A percentile compares a stretch with the other conserved stretches of the same genome.
Conservation (phyloP, 2,888 invertebrate genomes). For the Melikaiella ostensackeni region DNA sequence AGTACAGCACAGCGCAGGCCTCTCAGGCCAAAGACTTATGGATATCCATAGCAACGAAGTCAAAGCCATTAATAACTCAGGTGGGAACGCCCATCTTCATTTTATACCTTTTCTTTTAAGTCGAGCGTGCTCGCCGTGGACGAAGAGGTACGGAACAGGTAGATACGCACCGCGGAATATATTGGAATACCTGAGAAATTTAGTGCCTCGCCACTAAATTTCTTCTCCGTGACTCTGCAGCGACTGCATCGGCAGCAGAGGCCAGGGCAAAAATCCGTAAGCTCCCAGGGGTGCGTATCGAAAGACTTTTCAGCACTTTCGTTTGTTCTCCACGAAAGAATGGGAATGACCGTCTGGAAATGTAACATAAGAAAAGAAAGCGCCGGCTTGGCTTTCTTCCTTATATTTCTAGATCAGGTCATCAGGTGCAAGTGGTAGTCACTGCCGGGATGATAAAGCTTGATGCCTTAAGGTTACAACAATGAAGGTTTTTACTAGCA, state of each 20-base stretch:
- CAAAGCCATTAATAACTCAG: constrained; percentile 77
- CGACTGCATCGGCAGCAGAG: constrained; percentile 42
- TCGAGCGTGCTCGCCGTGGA: constrained; percentile 69
- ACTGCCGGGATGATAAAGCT: constrained; percentile 6
- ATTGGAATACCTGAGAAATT: constrained; percentile 76
- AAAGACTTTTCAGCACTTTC: constrained; percentile 57
- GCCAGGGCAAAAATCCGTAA: constrained; percentile 51
- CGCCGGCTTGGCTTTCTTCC: neutral
- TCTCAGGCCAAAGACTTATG: constrained; percentile 74
- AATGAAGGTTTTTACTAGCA: constrained; percentile 10
- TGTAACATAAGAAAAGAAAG: constrained; percentile 3
- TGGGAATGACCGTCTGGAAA: constrained; percentile 21
- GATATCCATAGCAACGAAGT: constrained; percentile 77
- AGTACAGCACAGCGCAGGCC: constrained; percentile 50
- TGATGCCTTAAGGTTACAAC: neutral
- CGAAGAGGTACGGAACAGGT: constrained; percentile 46
- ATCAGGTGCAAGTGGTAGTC: neutral
- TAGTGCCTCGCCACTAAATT: constrained; percentile 74
- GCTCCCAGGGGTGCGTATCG: constrained; percentile 59
- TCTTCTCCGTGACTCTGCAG: constrained; percentile 68
- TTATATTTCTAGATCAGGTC: constrained; percentile 2
- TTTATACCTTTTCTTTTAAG: constrained; percentile 76
- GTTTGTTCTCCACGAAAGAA: constrained; percentile 32
- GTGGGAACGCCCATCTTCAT: constrained; percentile 76
- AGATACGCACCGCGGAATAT: constrained; percentile 73